phyloP scores from a whole-genome alignment of 2,888 invertebrate species.

The Spatulosminthurus flaviceps region DNA sequence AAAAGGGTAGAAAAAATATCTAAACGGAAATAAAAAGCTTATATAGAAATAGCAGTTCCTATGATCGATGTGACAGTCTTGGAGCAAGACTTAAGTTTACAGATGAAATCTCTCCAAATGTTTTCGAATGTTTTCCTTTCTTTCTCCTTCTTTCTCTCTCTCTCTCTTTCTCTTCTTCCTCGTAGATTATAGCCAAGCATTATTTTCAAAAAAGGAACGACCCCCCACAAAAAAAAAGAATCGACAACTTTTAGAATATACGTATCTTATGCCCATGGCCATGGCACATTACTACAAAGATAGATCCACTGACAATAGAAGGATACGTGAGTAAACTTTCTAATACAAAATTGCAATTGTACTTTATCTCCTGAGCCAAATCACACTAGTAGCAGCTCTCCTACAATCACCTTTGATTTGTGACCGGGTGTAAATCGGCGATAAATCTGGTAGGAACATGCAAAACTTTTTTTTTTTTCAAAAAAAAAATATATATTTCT shows the following conservation, averaged over 20 bases:
- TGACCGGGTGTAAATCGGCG: constrained; percentile 7
- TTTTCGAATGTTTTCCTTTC: constrained; percentile 13
- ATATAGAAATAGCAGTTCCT: constrained; percentile 6
- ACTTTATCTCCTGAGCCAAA: constrained; percentile 14
- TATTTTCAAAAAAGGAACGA: not conserved
- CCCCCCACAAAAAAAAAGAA: too few relatives aligned
- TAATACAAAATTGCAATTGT: constrained; percentile 10
- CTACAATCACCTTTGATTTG: constrained; percentile 24
- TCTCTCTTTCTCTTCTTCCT: too few relatives aligned
- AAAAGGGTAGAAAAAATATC: not conserved
- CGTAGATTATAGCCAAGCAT: too few relatives aligned
- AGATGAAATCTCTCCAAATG: not conserved
- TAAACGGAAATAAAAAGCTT: not conserved
- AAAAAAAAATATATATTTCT: not conserved
- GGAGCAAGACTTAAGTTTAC: constrained; percentile 13
- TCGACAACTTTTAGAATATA: too few relatives aligned
- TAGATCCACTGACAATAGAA: not conserved
- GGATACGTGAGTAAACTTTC: constrained; percentile 11
- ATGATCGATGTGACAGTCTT: constrained; percentile 37
- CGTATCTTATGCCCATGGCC: too few relatives aligned
- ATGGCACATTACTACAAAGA: not conserved
- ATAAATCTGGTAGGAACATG: not conserved
- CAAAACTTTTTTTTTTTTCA: constrained; percentile 12
- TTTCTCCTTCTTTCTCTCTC: not conserved
- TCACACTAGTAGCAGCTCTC: too few relatives aligned